phyloP scores from a whole-genome alignment of 2,113 vertebrate genomes.

The Dromaius novaehollandiae region DNA sequence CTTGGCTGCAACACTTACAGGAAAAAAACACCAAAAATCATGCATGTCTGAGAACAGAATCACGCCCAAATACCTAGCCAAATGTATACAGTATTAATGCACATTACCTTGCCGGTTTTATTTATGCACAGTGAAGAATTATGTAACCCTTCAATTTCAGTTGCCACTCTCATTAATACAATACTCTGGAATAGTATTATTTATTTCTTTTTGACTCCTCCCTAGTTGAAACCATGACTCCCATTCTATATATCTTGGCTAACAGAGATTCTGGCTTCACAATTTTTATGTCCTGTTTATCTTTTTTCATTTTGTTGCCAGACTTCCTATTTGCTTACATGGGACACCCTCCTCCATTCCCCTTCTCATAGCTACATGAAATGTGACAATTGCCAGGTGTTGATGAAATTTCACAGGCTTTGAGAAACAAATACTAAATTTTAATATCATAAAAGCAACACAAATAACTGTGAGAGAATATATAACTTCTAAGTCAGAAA shows the following conservation, averaged over 20 bases:
- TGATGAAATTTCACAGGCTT: background rate
- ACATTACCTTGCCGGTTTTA: background rate
- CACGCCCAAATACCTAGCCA: background rate
- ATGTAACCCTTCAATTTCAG: slow-evolving; percentile 38
- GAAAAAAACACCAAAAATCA: background rate
- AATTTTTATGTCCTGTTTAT: slow-evolving; percentile 46
- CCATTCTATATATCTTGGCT: slow-evolving; percentile 37
- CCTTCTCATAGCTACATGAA: background rate
- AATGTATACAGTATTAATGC: background rate
- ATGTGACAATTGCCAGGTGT: background rate
- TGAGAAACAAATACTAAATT: background rate
- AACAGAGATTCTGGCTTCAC: slow-evolving; percentile 7
- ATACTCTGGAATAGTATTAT: slow-evolving; percentile 16
- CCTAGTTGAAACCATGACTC: slow-evolving; percentile 26
- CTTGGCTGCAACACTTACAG: background rate
- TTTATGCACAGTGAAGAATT: slow-evolving; percentile 24
- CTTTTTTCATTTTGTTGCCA: slow-evolving; percentile 1
- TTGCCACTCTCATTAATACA: slow-evolving; percentile 42
- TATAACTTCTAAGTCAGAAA: background rate
- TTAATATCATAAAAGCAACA: background rate
- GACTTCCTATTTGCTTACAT: slow-evolving; percentile 24
- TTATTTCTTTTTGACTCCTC: slow-evolving; percentile 48
- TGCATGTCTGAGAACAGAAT: background rate
- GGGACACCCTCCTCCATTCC: background rate
- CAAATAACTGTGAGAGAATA: background rate